Base-by-base conservation (phyloP, 2,888 invertebrate species). In the Rhyacophila evoluta region DNA sequence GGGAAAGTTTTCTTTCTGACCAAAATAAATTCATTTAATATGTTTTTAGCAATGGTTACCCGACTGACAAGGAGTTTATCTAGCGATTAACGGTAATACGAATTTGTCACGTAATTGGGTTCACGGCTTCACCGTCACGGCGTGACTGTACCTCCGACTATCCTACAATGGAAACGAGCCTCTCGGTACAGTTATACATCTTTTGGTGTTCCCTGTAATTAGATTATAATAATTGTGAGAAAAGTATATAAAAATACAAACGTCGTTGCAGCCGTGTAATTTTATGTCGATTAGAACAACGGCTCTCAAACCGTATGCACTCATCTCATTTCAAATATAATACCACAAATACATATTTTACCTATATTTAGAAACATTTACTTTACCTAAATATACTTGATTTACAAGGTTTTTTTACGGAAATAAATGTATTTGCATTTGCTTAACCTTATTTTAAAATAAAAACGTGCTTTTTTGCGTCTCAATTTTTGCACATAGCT, bases 171-270 rank as follows among this genome's bases (percentile, higher is more conserved):
- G 55, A 55, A 41, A 73, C 29, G 72, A 55, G 55, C 55, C 72
- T 72, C 37, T 29, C 5, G 3, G 41, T 33, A 74, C 68, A 75
- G 75, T 75, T 75, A 75, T 39, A 71, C 41, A 80, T 75, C 75
- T 80, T 78, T 78, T 70, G 79, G 78, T 78, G 80, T 81, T 55
- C 77, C 72, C 69, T 72, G 77, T 82, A 82, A 82, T 82, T 81
- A 82, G 82, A 81, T 82, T 82, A 80, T 81, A 81, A 82, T 82
- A 82, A 82, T 82, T 80, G 80, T 82, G 80, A 79, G 80, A 82
- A 79, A 77, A 75, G 75, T 27, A 67, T 39, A 69, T 77, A 79
- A 81, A 81, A 78, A 72, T 36, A 68, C 73, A 70, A 78, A 80
- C 77, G 78, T 68, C 19, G 78, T 70, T 39, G 25, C 79, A 68